Percentiles rank a stretch among this genome's conserved stretches.
phyloP scores from a whole-genome alignment of 2,888 invertebrate genomes.

The Eupithecia pulchellata region DNA sequence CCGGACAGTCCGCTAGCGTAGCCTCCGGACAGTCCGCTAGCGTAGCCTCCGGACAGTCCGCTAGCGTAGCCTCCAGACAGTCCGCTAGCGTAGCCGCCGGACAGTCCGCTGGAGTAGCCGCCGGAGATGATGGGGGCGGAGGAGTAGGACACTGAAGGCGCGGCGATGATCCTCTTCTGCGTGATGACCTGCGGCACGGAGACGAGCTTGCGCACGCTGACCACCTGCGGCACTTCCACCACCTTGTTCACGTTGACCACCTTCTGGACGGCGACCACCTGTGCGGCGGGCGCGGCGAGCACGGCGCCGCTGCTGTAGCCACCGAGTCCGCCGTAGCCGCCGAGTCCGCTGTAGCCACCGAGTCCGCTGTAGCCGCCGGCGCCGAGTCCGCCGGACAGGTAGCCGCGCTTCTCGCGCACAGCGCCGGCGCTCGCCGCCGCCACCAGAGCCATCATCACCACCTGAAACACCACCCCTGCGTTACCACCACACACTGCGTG shows the following conservation, averaged over 20 bases:
- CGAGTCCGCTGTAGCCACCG: conserved; percentile 30
- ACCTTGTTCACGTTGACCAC: conserved; percentile 59
- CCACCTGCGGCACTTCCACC: conserved; percentile 58
- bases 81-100: conserved; percentile 32
- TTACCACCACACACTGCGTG: not conserved
- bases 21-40: conserved; percentile 30
- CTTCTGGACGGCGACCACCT: conserved; percentile 54
- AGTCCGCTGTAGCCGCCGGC: conserved; percentile 27
- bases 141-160: conserved; percentile 45
- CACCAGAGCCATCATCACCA: conserved; percentile 41
- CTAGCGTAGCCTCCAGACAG: conserved; percentile 17
- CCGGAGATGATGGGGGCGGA: conserved; percentile 33
- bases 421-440: conserved; percentile 41
- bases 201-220: conserved; percentile 61
- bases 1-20: conserved; percentile 32
- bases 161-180: conserved; percentile 58
- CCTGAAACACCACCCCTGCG: conserved; percentile 23
- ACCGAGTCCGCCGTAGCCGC: conserved; percentile 37
- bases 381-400: conserved; percentile 33
- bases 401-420: conserved; percentile 44
- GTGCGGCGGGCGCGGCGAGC: conserved; percentile 41
- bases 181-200: conserved; percentile 65
- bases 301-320: conserved; percentile 28
- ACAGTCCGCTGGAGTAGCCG: conserved; percentile 31
- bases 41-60: conserved; percentile 29